Evolutionary conservation across 1,140 invertebrate species (phyloP).

Genomic region (Drosophila kanapiae): DNA sequence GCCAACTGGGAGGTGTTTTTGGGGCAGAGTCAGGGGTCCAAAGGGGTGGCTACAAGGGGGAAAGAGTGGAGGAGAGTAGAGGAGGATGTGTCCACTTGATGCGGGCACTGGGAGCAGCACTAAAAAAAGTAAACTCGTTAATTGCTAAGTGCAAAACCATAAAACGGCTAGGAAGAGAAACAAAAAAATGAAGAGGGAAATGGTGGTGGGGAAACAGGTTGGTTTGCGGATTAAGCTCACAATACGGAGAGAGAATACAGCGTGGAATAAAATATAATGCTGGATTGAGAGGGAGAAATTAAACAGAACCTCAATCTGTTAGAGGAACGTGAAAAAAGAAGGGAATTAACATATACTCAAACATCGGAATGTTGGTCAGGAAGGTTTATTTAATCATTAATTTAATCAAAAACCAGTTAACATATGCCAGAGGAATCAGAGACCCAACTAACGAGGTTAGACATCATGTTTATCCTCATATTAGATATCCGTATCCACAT

Average conservation of each 20-base stretch:
- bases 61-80: background rate
- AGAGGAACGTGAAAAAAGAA: background rate
- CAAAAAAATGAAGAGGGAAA: conserved; percentile 4
- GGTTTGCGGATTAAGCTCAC: background rate
- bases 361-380: background rate
- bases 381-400: background rate
- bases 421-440: background rate
- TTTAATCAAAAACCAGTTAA: background rate
- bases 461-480: background rate
- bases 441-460: background rate
- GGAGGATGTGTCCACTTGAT: conserved; percentile 51
- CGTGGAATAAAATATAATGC: conserved; percentile 4
- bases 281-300: background rate
- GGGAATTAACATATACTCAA: background rate
- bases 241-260: background rate
- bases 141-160: conserved; percentile 76
- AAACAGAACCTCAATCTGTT: background rate
- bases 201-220: conserved; percentile 1
- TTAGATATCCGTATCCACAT: background rate
- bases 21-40: background rate
- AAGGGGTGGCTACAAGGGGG: background rate
- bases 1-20: conserved; percentile 58
- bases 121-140: conserved; percentile 75
- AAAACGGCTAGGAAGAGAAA: conserved; percentile 51
- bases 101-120: conserved; percentile 45